A percentile compares a stretch with the other conserved stretches of the same genome.
phyloP scores from a whole-genome alignment of 2,888 invertebrate genomes.

The Ochropacha duplaris region DNA sequence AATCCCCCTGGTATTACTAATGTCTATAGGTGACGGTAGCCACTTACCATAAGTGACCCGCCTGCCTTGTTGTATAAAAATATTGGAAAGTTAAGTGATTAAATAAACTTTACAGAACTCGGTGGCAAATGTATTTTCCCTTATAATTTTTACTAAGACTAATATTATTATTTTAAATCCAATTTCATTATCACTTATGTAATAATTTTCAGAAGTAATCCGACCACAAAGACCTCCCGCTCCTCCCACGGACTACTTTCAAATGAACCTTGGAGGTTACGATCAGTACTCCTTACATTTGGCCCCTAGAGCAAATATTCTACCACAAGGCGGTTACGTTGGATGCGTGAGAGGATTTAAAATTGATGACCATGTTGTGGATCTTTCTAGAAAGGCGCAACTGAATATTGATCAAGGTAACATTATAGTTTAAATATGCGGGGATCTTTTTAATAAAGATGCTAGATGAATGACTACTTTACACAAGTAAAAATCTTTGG shows the following conservation, averaged over 20 bases:
- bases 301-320: constrained; percentile 56
- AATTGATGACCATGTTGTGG: constrained; percentile 91
- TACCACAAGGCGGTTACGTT: constrained; percentile 88
- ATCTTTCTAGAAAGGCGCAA: constrained; percentile 87
- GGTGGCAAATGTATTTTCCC: too few species aligned
- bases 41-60: too few species aligned
- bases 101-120: too few species aligned
- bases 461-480: too few species aligned
- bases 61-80: too few species aligned
- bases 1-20: too few species aligned
- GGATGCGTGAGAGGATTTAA: constrained; percentile 94
- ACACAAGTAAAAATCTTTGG: background rate
- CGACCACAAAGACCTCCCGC: constrained; percentile 95
- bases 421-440: too few species aligned
- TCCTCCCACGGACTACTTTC: constrained; percentile 94
- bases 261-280: constrained; percentile 93
- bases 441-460: too few species aligned
- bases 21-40: too few species aligned
- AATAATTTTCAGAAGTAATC: constrained; percentile 86
- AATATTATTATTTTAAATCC: too few species aligned
- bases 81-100: too few species aligned
- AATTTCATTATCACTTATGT: background rate
- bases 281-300: constrained; percentile 88
- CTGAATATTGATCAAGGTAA: constrained; percentile 88
- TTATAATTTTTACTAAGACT: too few species aligned